phyloP scores from a whole-genome alignment of 2,888 invertebrate genomes.

The Euzophera pinguis region DNA sequence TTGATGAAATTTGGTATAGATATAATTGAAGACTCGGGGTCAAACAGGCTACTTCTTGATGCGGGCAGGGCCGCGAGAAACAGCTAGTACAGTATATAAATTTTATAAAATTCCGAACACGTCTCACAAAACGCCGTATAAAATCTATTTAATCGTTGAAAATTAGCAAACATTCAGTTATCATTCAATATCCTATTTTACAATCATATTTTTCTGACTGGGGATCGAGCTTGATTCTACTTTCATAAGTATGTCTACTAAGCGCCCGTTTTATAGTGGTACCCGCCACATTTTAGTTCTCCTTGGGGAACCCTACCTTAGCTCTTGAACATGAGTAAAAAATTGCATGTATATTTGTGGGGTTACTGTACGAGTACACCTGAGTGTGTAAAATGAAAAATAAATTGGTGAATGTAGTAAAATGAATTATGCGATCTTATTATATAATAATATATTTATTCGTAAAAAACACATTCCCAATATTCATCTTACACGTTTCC shows the following conservation, averaged over 20 bases:
- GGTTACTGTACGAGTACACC: constrained; percentile 6
- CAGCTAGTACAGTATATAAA: no score
- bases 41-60: no score
- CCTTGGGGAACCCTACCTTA: constrained; percentile 35
- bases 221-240: neutral
- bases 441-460: no score
- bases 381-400: constrained; percentile 2
- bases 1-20: no score
- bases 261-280: constrained; percentile 18
- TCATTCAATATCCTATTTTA: constrained; percentile 6
- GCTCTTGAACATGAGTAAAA: neutral
- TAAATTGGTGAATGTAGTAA: neutral
- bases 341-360: constrained; percentile 11
- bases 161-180: neutral
- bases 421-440: no score
- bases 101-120: neutral
- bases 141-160: neutral
- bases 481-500: neutral
- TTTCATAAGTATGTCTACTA: constrained; percentile 4
- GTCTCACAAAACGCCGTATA: neutral
- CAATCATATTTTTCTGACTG: constrained; percentile 1
- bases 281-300: constrained; percentile 41
- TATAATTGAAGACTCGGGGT: no score
- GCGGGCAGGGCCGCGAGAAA: no score
- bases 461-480: neutral